Base-by-base conservation (phyloP, 2,797 vertebrate genomes). In the Rousettus madagascariensis region DNA sequence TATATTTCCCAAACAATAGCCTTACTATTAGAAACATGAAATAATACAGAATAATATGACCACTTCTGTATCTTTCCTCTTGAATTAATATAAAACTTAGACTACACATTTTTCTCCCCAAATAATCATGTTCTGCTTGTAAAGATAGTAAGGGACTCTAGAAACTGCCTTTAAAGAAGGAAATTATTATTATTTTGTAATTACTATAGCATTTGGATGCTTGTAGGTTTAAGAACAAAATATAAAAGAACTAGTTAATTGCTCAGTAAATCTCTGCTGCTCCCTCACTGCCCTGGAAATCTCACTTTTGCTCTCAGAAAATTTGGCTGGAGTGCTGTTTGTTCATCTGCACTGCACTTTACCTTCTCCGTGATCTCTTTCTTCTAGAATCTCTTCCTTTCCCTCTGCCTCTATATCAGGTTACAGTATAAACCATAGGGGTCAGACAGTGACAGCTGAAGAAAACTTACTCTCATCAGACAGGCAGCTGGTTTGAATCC, bases 151-250 rank as follows among this genome's bases (percentile, higher is more conserved):
- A 95, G 22, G 5, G 11, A 0, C 5, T 3, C 41, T 53, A 59
- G 13, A 66, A 63, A 87, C 12, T 16, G 7, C 0, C n/a, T 46
- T 36, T 17, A 88, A 83, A 33, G 19, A 63, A 65, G 17, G 13
- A 75, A 26, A 49, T 24, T 6, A 33, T 1, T 78, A n/a, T 36
- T 33, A n/a, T 33, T 75, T 30, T 61, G 8, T 1, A 0, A 24
- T 8, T 55, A 22, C 3, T 53, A 0, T 0, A 6, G 1, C 0
- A 6, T n/a, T 79, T 78, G 9, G 0, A 1, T 51, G 69, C 4
- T 51, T 92, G 17, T 11, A 61, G 1, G 38, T 79, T 68, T n/a
- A 89, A 59, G 57, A 28, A 59, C 57, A 59, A 24, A 28, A 28
- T 28, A 49, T 11, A 12, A 61, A 69, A 66, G 3, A 43, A 71